Percentiles rank a stretch among this genome's conserved stretches.
These are phyloP conservation scores for Cardiocondyla obscurior DNA, from an alignment of 1,140 invertebrate species.

Conservation along the genomic window DNA sequence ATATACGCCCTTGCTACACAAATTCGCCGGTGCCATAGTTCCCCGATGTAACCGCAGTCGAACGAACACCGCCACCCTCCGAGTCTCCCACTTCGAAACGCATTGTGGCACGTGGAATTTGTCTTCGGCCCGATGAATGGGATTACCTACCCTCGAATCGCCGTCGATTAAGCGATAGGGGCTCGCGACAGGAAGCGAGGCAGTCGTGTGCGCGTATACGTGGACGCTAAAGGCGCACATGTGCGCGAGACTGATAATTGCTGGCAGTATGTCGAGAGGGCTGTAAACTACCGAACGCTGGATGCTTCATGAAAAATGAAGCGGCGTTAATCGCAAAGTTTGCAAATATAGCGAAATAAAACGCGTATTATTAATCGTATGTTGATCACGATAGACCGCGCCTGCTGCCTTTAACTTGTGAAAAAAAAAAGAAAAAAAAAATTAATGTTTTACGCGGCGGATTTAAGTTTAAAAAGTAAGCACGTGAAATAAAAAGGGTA, in stretches of 20 bases:
- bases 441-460: conserved; percentile 5
- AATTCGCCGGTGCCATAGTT: conserved; percentile 65
- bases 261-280: conserved; percentile 20
- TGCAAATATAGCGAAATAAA: neutral
- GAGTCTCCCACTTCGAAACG: conserved; percentile 30
- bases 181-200: conserved; percentile 3
- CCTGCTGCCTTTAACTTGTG: neutral
- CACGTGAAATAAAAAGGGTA: conserved; percentile 9
- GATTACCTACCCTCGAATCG: conserved; percentile 69
- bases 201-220: too few species aligned
- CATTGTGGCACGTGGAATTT: conserved; percentile 69
- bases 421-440: too few species aligned
- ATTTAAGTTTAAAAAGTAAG: conserved; percentile 17
- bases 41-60: conserved; percentile 72
- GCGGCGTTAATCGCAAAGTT: neutral
- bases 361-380: neutral
- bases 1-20: conserved; percentile 44
- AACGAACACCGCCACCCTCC: conserved; percentile 63
- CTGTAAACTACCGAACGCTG: conserved; percentile 14
- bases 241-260: conserved; percentile 24
- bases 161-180: conserved; percentile 65
- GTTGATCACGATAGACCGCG: neutral
- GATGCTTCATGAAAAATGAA: conserved; percentile 23
- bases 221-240: neutral
- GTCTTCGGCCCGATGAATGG: conserved; percentile 69